These are phyloP conservation scores for Monomorium pharaonis DNA, from an alignment of 1,140 invertebrate species.

Conservation along the genomic window DNA sequence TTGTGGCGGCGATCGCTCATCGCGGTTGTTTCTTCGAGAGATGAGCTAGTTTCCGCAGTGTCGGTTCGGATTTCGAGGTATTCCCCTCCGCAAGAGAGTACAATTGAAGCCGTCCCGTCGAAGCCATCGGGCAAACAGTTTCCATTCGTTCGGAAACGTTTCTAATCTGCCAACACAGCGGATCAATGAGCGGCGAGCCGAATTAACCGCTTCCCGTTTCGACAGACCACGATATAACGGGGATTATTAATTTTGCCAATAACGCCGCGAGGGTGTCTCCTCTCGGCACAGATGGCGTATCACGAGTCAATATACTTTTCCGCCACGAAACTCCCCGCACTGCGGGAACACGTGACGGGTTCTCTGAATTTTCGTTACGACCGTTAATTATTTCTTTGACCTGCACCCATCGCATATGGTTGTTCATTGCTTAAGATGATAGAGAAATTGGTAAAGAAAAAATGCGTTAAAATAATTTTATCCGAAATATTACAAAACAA, in stretches of 20 bases:
- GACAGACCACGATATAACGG: constrained; percentile 59
- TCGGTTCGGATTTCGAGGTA: background rate
- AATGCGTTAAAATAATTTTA: background rate
- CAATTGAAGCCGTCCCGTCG: constrained; percentile 29
- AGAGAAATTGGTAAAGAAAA: background rate
- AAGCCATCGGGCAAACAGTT: constrained; percentile 68
- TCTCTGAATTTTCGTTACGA: constrained; percentile 63
- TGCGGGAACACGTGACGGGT: constrained; percentile 65
- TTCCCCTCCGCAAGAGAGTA: background rate
- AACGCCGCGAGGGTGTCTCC: constrained; percentile 69
- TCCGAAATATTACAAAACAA: background rate
- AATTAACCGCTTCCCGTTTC: constrained; percentile 80
- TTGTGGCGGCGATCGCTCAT: constrained; percentile 54
- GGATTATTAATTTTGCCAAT: constrained; percentile 84
- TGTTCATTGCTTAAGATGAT: constrained; percentile 6
- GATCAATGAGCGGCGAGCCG: constrained; percentile 55
- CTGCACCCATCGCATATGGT: constrained; percentile 60
- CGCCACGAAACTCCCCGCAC: constrained; percentile 61
- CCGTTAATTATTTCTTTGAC: constrained; percentile 70
- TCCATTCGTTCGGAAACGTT: constrained; percentile 73
- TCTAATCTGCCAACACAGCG: constrained; percentile 68
- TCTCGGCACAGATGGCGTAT: constrained; percentile 80
- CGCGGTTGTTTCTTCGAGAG: constrained; percentile 58
- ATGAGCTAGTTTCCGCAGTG: background rate
- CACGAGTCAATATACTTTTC: constrained; percentile 83